Base-by-base conservation (phyloP, 2,888 invertebrate species). In the Cacoxenus indagator region DNA sequence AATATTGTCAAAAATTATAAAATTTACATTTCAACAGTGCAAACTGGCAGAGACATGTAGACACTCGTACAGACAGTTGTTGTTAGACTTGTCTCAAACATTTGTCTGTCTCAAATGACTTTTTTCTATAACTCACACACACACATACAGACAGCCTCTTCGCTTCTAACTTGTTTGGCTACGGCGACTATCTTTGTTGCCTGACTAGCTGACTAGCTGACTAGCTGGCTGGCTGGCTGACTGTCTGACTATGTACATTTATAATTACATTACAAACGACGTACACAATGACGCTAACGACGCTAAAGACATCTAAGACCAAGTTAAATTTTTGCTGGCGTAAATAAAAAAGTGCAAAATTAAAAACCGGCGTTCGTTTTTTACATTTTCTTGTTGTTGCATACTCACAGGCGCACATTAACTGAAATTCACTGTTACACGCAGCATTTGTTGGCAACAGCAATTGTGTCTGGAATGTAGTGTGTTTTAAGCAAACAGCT, bases 1-100 rank as follows among this genome's bases (percentile, higher is more conserved):
- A 59, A 59, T 59, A 59, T 59, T 59, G 59, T 59, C 59, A 59
- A 59, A 59, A 59, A 59, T 59, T 59, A 59, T 59, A 59, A 59
- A 59, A 59, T 59, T 59, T 59, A 59, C 59, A 59, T 59, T 59
- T 59, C 59, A 59, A 59, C 54, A 59, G 59, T 37, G 9, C 37
- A 37, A 14, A 37, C 37, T 37, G 14, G 37, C 2, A 37, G 2
- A 37, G 37, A 37, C 37, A 37, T 37, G 8, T 37, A 14, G 37
- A 37, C 37, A 37, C 9, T 11, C 37, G 5, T 8, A 37, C 3
- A 51, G 51, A 19, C 51, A 51, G 9, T 8, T n/a, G n/a, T n/a
- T n/a, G n/a, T n/a, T n/a, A n/a, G 11, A 5, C 11, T 37, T 37
- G 22, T 19, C 6, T 22, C 51, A 22, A 51, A 51, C 51, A 29